These are phyloP conservation scores for Hymenopus coronatus DNA, from an alignment of 2,888 invertebrate species.

Conservation along the genomic window DNA sequence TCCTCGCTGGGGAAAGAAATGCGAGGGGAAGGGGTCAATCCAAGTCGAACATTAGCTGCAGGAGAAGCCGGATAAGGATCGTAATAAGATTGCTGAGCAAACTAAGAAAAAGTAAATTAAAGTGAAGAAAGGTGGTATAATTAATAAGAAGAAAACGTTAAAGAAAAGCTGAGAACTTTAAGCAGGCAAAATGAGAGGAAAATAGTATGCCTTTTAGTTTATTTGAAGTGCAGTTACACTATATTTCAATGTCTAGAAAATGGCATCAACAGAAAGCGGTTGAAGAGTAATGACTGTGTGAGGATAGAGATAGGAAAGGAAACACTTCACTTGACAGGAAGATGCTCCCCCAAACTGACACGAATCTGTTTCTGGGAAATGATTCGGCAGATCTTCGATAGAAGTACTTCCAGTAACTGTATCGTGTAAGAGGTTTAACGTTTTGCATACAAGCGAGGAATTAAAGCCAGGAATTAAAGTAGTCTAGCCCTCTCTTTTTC, in stretches of 20 bases:
- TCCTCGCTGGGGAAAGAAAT: background rate
- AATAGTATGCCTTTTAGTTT: background rate
- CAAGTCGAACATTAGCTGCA: background rate
- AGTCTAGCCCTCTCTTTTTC: no score
- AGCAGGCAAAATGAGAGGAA: background rate
- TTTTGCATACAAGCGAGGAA: no score
- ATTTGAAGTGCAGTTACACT: background rate
- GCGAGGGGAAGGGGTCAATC: background rate
- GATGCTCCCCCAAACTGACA: background rate
- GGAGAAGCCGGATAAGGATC: background rate
- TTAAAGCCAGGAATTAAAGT: no score
- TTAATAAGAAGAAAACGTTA: background rate
- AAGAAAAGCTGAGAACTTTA: background rate
- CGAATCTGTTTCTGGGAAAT: background rate
- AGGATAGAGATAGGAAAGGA: background rate
- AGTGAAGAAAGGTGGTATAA: background rate
- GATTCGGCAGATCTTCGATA: background rate
- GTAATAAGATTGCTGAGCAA: background rate
- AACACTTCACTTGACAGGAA: background rate
- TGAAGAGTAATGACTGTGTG: background rate
- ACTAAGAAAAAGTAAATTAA: background rate
- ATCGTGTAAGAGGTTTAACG: no score
- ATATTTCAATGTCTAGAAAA: background rate
- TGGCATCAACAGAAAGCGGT: background rate
- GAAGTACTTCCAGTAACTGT: no score